phyloP scores from a whole-genome alignment of 2,113 vertebrate species.

The Aldabrachelys gigantea region DNA sequence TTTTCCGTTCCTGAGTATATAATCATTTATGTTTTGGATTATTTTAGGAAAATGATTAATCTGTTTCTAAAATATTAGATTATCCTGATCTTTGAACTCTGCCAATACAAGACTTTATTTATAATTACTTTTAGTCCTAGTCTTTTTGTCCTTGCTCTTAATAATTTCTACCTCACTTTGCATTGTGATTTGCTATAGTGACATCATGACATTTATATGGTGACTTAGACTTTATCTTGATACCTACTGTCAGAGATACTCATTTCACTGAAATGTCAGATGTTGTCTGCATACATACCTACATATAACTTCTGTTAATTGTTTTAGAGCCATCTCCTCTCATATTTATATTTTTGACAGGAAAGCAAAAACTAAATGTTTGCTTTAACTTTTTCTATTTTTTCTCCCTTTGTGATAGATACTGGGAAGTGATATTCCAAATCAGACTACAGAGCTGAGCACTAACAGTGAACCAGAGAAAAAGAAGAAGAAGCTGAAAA shows the following conservation, averaged over 20 bases:
- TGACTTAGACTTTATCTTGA: fast-evolving
- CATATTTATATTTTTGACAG: neutral
- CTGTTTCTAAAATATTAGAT: neutral
- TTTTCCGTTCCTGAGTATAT: neutral
- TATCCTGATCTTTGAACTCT: neutral
- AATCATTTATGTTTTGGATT: neutral
- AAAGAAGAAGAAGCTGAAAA: slow-evolving; percentile 87
- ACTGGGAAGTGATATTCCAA: slow-evolving; percentile 75
- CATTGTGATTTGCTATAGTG: neutral
- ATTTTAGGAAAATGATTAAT: neutral
- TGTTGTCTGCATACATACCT: neutral
- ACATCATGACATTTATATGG: neutral
- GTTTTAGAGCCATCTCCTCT: neutral
- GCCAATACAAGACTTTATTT: neutral
- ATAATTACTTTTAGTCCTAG: neutral
- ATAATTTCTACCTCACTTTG: neutral
- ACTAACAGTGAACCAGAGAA: slow-evolving; percentile 78
- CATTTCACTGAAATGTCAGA: neutral
- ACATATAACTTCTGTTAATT: neutral
- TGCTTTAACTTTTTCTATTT: neutral
- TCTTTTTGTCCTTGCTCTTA: neutral
- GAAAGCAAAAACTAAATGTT: neutral
- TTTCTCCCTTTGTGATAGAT: slow-evolving; percentile 79
- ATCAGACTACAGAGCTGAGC: slow-evolving; percentile 13
- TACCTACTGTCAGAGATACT: neutral